These are phyloP conservation scores for Dipodomys ordii DNA, from an alignment of 2,113 vertebrate genomes.

Conservation along the genomic window DNA sequence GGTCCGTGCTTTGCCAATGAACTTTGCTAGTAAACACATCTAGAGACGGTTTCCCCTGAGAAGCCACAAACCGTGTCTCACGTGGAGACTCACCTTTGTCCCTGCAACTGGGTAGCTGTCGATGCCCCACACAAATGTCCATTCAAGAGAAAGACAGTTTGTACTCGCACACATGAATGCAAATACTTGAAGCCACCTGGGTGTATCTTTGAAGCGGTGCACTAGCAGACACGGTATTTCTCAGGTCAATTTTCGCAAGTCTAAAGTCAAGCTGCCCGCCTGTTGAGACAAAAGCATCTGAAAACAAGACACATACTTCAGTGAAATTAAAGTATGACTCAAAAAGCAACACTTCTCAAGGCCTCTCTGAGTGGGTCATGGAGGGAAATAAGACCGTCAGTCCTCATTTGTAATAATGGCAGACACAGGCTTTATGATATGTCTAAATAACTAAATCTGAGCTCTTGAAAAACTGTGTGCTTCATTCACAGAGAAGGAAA, in stretches of 20 bases:
- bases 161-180: constrained; percentile 1
- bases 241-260: constrained; percentile 6
- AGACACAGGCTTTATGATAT: background rate
- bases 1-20: too few relatives aligned
- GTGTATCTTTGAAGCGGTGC: background rate
- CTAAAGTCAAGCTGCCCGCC: constrained; percentile 36
- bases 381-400: background rate
- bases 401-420: background rate
- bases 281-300: background rate
- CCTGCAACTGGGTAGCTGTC: background rate
- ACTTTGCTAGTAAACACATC: too few relatives aligned
- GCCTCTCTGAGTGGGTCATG: background rate
- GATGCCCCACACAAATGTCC: background rate
- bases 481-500: background rate
- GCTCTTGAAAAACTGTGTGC: background rate
- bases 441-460: background rate
- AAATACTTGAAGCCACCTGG: constrained; percentile 4
- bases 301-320: background rate
- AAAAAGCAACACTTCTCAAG: background rate
- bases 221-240: background rate
- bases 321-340: background rate
- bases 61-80: too few relatives aligned
- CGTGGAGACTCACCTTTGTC: too few relatives aligned
- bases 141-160: constrained; percentile 42
- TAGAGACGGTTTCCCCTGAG: too few relatives aligned